Base-by-base conservation (phyloP, 1,140 invertebrate genomes). In the Papilio machaon region DNA sequence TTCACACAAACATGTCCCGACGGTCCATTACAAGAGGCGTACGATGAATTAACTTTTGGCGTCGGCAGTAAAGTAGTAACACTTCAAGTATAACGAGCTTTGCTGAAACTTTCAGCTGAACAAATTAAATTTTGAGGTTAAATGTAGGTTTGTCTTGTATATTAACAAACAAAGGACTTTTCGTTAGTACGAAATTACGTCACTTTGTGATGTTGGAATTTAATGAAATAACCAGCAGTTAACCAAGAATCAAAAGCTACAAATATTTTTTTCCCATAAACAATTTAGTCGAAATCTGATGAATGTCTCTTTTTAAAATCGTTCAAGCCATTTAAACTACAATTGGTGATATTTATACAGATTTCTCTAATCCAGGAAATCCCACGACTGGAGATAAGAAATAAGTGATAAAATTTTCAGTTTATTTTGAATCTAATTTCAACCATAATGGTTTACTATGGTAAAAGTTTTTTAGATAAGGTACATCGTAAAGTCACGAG, bases 61-160 rank as follows among this genome's bases (percentile, higher is more conserved):
- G 8, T 9, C 60, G 60, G 2, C 64, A 35, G 23, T 35, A 67
- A 67, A 64, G 58, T 64, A 67, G 23, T 67, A 67, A 67, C 64
- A 67, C 64, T 67, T 67, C 64, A 0, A 67, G 64, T 3, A 35
- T 67, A 67, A 67, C 30, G 64, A 38, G 64, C 8, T 30, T 30
- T 15, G 30, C 30, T 60, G n/a, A 38, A 67, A 67, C 64, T 67
- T 64, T 67, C 23, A 30, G 10, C 30, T 30, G 23, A 67, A 67
- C 64, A 67, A 67, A 67, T 67, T 67, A 67, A 67, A 67, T 67
- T 67, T 67, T 67, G 64, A 67, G 64, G 64, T 67, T 67, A 67
- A 35, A 67, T 15, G 23, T 11, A 67, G 30, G 64, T 35, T 67
- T 30, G 23, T 67, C 64, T 67, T 67, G 64, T 67, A 35, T 67